Percentiles rank a stretch among this genome's conserved stretches.
These are phyloP conservation scores for Aldrovandia affinis DNA, from an alignment of 2,797 vertebrate genomes.

Conservation along the genomic window DNA sequence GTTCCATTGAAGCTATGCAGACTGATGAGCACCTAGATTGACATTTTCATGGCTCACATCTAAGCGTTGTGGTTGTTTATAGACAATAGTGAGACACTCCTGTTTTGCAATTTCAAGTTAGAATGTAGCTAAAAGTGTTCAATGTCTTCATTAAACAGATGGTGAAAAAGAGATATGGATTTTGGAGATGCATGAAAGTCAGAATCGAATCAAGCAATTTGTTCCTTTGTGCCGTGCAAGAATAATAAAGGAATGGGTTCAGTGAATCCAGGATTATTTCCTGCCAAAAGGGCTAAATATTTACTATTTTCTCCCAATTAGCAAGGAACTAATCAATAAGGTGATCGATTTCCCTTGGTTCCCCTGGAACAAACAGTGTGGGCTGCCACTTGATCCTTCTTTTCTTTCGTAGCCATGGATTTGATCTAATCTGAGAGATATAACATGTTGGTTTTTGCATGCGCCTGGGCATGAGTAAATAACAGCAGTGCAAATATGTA, in stretches of 20 bases:
- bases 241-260: constrained; percentile 49
- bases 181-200: constrained; percentile 53
- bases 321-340: constrained; percentile 52
- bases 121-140: background rate
- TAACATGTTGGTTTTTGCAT: constrained; percentile 25
- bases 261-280: constrained; percentile 28
- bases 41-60: background rate
- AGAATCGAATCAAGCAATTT: constrained; percentile 56
- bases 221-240: constrained; percentile 40
- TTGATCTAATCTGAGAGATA: constrained; percentile 53
- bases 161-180: constrained; percentile 47
- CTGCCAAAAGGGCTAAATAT: constrained; percentile 53
- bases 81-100: background rate
- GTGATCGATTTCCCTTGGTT: constrained; percentile 58
- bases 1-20: background rate
- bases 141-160: background rate
- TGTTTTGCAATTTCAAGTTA: background rate
- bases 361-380: constrained; percentile 52
- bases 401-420: constrained; percentile 43
- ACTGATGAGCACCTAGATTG: background rate
- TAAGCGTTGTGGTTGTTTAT: too few relatives aligned
- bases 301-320: constrained; percentile 66
- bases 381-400: constrained; percentile 50
- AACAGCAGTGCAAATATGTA: constrained; percentile 55
- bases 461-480: constrained; percentile 48